A percentile compares a stretch with the other conserved stretches of the same genome.
Evolutionary conservation across 2,797 vertebrate species (phyloP).

Genomic region (Oreochromis grahami): DNA sequence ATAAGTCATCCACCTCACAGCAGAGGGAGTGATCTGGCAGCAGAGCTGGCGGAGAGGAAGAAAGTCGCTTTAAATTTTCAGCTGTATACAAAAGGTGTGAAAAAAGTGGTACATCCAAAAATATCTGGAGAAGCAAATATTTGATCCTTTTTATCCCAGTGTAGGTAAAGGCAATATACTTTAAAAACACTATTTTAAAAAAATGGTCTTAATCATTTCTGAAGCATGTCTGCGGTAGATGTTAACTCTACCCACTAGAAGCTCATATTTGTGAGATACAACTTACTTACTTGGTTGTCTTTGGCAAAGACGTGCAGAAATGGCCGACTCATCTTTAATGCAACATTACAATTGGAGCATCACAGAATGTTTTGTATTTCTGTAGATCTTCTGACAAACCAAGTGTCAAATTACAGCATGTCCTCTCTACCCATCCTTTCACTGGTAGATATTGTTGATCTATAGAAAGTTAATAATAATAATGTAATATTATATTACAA

Average conservation of each 20-base stretch:
- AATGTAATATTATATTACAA: background rate
- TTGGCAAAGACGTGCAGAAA: background rate
- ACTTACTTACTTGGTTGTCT: background rate
- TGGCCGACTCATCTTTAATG: background rate
- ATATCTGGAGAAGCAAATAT: background rate
- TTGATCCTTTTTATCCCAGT: background rate
- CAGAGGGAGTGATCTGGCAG: background rate
- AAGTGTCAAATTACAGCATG: background rate
- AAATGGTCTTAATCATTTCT: background rate
- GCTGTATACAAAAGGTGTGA: background rate
- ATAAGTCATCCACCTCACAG: background rate
- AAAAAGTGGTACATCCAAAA: background rate
- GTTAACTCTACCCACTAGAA: background rate
- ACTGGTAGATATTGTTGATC: background rate
- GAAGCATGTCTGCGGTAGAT: background rate
- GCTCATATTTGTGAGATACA: background rate
- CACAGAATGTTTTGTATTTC: background rate
- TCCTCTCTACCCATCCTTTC: background rate
- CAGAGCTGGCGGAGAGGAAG: background rate
- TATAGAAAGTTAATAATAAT: background rate
- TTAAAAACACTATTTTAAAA: background rate
- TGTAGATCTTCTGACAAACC: accelerated
- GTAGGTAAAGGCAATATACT: background rate
- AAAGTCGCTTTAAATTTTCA: background rate
- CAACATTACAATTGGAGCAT: background rate